Base-by-base conservation (phyloP, 2,888 invertebrate species). In the Plebejus melissa region DNA sequence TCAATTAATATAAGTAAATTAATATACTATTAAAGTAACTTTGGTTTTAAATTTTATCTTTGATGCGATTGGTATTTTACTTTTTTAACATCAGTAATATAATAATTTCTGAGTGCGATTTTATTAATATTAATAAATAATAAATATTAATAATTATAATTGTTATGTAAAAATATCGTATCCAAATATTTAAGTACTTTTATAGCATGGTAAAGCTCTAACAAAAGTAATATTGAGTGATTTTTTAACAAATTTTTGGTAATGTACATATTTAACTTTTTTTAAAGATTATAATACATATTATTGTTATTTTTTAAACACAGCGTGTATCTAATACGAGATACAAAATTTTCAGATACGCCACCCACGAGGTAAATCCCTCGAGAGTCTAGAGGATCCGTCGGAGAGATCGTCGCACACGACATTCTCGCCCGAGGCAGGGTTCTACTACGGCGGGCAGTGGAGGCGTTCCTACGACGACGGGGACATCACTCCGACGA, bases 381-480 rank as follows among this genome's bases (percentile, higher is more conserved):
- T 97, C 81, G 97, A 97, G 89, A 97, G 97, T 79, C 92, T 97
- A 80, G 97, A 97, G 87, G 97, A 97, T 83, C 96, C 96, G 50
- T 95, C 94, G 71, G 96, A 96, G 82, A 90, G 96, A 80, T 90
- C 94, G 0, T 94, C 94, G 9, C 95, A 95, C 81, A 94, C 94
- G 74, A 95, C 95, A 1, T 95, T 95, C 83, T 94, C 94, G 1
- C 93, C 95, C 0, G 95, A 95, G 81, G 94, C 94, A 74, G 94
- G 89, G 3, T 87, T 94, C 70, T 95, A 94, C 86, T 94, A 95
- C 79, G 95, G 95, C 78, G 93, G 94, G 0, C 94, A 95, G 79
- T 96, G 96, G 96, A 94, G 96, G 83, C 94, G 97, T 82, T 96
- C 97, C 78, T 97, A 97, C 86, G 98, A 98, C 87, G 98, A 98